phyloP scores from a whole-genome alignment of 2,888 invertebrate genomes.

The Drosophila mercatorum region DNA sequence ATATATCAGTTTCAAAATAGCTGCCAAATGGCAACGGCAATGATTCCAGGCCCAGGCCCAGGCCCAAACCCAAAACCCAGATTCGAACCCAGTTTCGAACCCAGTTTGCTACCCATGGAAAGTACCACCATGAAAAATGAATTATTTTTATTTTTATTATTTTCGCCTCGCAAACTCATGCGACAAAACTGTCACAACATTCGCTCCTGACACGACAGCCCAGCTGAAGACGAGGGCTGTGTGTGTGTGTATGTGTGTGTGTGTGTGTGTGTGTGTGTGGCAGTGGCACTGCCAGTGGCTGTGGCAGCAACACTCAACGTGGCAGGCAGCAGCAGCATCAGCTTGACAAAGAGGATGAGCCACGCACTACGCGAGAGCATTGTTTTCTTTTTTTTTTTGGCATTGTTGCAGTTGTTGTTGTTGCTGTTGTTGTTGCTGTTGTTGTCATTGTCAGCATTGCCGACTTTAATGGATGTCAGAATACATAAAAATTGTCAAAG shows the following conservation, averaged over 20 bases:
- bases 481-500: slow-evolving; percentile 78
- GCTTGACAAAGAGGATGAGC: slow-evolving; percentile 39
- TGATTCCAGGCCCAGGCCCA: slow-evolving; percentile 38
- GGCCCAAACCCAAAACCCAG: slow-evolving; percentile 1
- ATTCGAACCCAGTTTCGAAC: not conserved
- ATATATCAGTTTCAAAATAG: slow-evolving; percentile 81
- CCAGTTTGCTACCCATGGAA: not conserved
- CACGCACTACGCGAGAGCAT: slow-evolving; percentile 64
- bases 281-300: slow-evolving; percentile 2
- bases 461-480: slow-evolving; percentile 77
- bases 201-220: slow-evolving; percentile 60
- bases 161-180: slow-evolving; percentile 62
- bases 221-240: slow-evolving; percentile 43
- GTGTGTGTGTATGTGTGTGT: too few relatives aligned
- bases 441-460: slow-evolving; percentile 71
- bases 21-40: slow-evolving; percentile 64
- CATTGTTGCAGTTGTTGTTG: slow-evolving; percentile 54
- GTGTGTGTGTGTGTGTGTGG: not conserved
- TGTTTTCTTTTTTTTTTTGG: slow-evolving; percentile 61
- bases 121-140: slow-evolving; percentile 68
- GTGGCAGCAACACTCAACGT: slow-evolving; percentile 5
- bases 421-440: slow-evolving; percentile 34
- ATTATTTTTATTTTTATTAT: slow-evolving; percentile 78
- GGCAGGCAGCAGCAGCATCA: slow-evolving; percentile 8
- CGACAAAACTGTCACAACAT: slow-evolving; percentile 77